Evolutionary conservation across 2,113 vertebrate genomes (phyloP), one percentile per base, ranked within the genome.

Genomic region (Petromus typicus): DNA sequence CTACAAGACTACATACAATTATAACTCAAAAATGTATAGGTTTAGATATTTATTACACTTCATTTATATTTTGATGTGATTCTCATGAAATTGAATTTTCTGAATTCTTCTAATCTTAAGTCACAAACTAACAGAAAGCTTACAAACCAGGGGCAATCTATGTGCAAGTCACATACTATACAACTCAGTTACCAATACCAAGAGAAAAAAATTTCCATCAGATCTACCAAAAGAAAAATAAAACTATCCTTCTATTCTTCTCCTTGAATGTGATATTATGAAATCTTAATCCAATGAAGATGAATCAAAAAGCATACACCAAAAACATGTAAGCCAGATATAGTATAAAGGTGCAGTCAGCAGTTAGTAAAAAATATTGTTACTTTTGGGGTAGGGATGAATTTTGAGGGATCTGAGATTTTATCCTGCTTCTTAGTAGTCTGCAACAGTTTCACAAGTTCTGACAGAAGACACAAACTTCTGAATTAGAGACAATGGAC

Each of bases 401-500:
- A 80, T 61, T 30, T 61, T 61, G 57, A 89, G 89, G 57, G 16
- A 5, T n/a, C 73, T 75, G 34, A 95, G 12, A 88, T 82, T 94
- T 89, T 88, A 75, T 20, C 8, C 43, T 56, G 30, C 37, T 89
- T 94, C 27, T 17, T 85, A 89, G 20, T 48, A 51, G 48, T 51
- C 48, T 51, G 48, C 6, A 10, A 69, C 1, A 64, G 45, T 64
- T 78, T 86, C 61, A 43, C 32, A 63, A 37, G 34, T 73, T 22
- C 56, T 85, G 23, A 18, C 11, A 86, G 25, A 73, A 76, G 45
- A 95, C 18, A 85, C 2, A 40, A 71, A 23, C 23, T 86, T 30
- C 45, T 56, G 34, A 37, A 22, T 57, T 20, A 51, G 69, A 67
- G 27, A 59, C n/a, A 76, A 48, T 54, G 45, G 34, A 54, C 43